phyloP scores from a whole-genome alignment of 2,113 vertebrate species.

The Cyprinodon brontotheroides region DNA sequence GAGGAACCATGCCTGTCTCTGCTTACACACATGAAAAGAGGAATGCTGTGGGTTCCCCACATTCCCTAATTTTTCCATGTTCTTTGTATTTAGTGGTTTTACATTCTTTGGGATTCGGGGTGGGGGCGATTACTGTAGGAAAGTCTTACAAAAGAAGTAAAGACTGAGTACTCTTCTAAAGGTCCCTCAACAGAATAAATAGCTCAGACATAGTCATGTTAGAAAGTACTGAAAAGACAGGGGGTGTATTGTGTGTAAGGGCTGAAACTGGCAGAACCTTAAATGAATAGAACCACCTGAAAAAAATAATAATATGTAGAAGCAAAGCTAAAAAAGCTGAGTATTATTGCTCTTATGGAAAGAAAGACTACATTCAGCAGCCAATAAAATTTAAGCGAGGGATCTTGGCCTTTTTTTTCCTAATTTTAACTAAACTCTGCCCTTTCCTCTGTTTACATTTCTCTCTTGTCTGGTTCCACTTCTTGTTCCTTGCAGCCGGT shows the following conservation, averaged over 20 bases:
- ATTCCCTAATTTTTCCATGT: constrained; percentile 1
- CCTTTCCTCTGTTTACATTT: too few species aligned
- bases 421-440: too few species aligned
- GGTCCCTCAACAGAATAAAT: background rate
- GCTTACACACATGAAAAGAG: constrained; percentile 37
- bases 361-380: background rate
- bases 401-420: too few species aligned
- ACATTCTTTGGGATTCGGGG: constrained; percentile 6
- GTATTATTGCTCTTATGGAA: background rate
- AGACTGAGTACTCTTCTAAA: background rate
- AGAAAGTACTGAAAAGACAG: background rate
- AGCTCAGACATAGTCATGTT: background rate
- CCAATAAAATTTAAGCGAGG: too few species aligned
- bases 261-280: background rate
- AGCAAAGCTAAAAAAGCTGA: background rate
- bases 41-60: constrained; percentile 9
- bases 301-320: background rate
- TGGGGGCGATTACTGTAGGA: background rate
- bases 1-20: constrained; percentile 41
- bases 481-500: background rate
- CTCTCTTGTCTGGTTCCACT: background rate
- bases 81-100: constrained; percentile 3
- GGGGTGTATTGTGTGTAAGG: background rate
- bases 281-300: background rate
- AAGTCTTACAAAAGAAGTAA: background rate